Evolutionary conservation across 2,797 vertebrate species (phyloP), one percentile per base, ranked within the genome.

Genomic region (Halcyon chelicuti): DNA sequence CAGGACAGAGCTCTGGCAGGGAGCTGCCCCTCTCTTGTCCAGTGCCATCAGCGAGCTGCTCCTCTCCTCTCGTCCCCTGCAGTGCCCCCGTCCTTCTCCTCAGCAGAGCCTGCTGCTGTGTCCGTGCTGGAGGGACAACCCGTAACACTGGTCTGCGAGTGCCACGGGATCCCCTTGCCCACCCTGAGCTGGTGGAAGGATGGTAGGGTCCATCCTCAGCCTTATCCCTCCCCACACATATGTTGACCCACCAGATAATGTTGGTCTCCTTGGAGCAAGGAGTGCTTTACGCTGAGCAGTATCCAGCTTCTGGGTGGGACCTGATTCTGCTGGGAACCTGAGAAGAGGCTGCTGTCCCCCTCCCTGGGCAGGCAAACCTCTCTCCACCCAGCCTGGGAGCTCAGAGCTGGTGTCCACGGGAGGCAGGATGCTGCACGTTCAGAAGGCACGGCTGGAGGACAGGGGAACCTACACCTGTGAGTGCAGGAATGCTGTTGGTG

Each of bases 161-260:
- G 99, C 90, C 97, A 96, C 0, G 99, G 99, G 5, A 80, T 99
- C 84, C 99, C 99, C 12, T 96, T 98, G 49, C 99, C 99, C 74
- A 98, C 96, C 87, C 98, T 99, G 97, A 97, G 97, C 88, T 99
- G 99, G 99, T 96, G 94, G 75, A 99, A 99, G 96, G 98, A 99
- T 0, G 99, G 99, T 98, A 97, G 51, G 97, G 28, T 12, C 16
- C 52, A 16, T 62, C 8, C 46, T 80, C 47, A 25, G 14, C 61
- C 15, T 68, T 12, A 42, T 46, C 42, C 57, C 54, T 67, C 9
- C 33, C 9, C 14, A 14, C 16, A 18, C 16, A 1, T 0, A 4
- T 7, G 3, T 2, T 47, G 15, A 63, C 40, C 21, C 37, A 49
- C 37, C 37, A 14, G 35, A 14, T 9, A 47, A 8, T 6, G 19